A percentile compares a stretch with the other conserved stretches of the same genome.
Evolutionary conservation across 2,113 vertebrate species (phyloP).

Genomic region (Hypomesus transpacificus): DNA sequence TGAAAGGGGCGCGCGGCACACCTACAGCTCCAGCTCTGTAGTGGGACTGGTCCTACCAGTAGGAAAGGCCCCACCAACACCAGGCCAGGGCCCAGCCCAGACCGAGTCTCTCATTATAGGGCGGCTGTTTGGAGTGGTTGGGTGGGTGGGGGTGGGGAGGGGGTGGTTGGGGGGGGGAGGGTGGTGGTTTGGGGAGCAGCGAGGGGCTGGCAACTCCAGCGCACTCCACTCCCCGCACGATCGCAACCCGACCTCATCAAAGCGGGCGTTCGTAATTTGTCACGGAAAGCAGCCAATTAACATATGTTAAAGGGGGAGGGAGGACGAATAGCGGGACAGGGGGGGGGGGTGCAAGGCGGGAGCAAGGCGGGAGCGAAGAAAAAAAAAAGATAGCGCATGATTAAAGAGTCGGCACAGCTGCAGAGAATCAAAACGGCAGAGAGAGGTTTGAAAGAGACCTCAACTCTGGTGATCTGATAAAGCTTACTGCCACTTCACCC

Average conservation of each 20-base stretch:
- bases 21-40: constrained; percentile 70
- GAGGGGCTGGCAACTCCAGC: constrained; percentile 83
- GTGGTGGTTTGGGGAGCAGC: constrained; percentile 62
- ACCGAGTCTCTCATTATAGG: constrained; percentile 90
- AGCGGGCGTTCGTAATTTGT: constrained; percentile 98
- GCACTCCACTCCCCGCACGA: constrained; percentile 85
- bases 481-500: constrained; percentile 73
- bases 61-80: constrained; percentile 67
- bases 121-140: constrained; percentile 89
- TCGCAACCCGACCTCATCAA: constrained; percentile 98
- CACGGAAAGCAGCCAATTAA: constrained; percentile 99
- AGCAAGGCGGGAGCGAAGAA: constrained; percentile 18
- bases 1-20: constrained; percentile 52
- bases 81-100: constrained; percentile 64
- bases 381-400: constrained; percentile 94
- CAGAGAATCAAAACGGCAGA: constrained; percentile 86
- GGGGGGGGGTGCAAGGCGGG: constrained; percentile 42
- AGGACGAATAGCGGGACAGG: constrained; percentile 47
- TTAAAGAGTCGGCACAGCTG: constrained; percentile 93
- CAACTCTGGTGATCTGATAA: constrained; percentile 78
- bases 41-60: constrained; percentile 61
- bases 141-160: constrained; percentile 70
- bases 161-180: constrained; percentile 59
- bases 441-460: constrained; percentile 82
- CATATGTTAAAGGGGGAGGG: constrained; percentile 84